Evolutionary conservation across 2,113 vertebrate species (phyloP), one percentile per base, ranked within the genome.

Genomic region (Cephalopholis sonnerati): DNA sequence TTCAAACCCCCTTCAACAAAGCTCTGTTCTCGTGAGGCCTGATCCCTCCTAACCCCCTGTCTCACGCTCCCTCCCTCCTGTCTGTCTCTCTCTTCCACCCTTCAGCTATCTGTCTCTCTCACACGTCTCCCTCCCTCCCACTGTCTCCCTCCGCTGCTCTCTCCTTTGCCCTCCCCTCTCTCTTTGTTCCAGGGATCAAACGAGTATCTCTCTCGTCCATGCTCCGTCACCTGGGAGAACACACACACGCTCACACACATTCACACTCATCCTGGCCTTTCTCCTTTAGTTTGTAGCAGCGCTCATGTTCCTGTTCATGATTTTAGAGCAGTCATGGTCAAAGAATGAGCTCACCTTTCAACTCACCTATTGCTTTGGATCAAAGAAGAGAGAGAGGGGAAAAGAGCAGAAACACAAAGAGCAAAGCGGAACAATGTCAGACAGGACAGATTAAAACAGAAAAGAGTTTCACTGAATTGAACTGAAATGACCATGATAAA

Each of bases 151-250:
- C 76, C 77, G 59, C 79, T 85, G 79, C 81, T 88, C 87, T 81
- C 88, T 85, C 83, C 76, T 88, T 86, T 83, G 82, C 91, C 89
- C 89, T 90, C 77, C 86, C 82, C 68, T 90, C 84, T 79, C 76
- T 84, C 92, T 93, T 92, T 94, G 91, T 94, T 93, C 90, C 90
- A 69, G 83, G 92, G 93, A 93, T 94, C 93, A 94, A 94, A 93
- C 89, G 74, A 89, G 90, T 83, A 90, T 89, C 91, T 92, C 81
- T 78, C 79, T 57, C 48, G 86, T 78, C 91, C 82, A 58, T 86
- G 74, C 79, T 74, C 51, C 71, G 6, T 93, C 93, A 93, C 89
- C 83, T 92, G 91, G 91, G 92, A 94, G 84, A 73, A 77, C 78
- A 84, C 73, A 73, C 86, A 75, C 79, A 57, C 74, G 50, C 74